These are phyloP conservation scores for Labeo rohita DNA, from an alignment of 2,113 vertebrate genomes.

Conservation along the genomic window DNA sequence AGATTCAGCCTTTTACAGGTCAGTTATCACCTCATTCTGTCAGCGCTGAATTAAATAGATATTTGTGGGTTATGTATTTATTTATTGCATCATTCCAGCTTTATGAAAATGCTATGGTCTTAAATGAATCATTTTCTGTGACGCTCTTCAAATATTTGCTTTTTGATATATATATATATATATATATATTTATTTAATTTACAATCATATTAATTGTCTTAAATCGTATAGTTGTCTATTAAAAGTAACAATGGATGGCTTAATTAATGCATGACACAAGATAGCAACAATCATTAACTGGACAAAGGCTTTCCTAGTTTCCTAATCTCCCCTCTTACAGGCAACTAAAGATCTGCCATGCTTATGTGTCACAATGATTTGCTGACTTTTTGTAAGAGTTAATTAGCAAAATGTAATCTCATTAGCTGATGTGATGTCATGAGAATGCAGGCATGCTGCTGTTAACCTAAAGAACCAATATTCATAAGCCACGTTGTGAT, in stretches of 20 bases:
- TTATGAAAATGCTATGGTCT: background rate
- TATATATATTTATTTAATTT: background rate
- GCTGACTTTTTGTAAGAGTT: conserved; percentile 20
- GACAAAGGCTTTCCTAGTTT: conserved; percentile 18
- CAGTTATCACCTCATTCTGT: conserved; percentile 30
- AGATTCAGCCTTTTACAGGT: conserved; percentile 10
- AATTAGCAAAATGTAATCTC: conserved; percentile 17
- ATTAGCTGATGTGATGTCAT: conserved; percentile 9
- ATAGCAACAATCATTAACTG: conserved; percentile 1
- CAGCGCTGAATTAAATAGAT: background rate
- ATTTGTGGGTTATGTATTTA: background rate
- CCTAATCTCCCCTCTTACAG: conserved; percentile 7
- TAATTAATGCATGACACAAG: background rate
- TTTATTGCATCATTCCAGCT: conserved; percentile 4
- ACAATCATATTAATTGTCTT: background rate
- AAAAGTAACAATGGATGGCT: background rate
- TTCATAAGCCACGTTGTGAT: background rate
- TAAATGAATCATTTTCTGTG: background rate
- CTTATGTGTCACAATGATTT: conserved; percentile 5
- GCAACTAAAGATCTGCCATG: background rate
- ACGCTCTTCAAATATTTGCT: background rate
- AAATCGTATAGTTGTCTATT: conserved; percentile 4
- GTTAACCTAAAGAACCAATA: background rate
- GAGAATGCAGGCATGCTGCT: background rate
- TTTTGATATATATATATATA: background rate